Evolutionary conservation across 2,113 vertebrate species (phyloP).

Genomic region (Passer montanus): DNA sequence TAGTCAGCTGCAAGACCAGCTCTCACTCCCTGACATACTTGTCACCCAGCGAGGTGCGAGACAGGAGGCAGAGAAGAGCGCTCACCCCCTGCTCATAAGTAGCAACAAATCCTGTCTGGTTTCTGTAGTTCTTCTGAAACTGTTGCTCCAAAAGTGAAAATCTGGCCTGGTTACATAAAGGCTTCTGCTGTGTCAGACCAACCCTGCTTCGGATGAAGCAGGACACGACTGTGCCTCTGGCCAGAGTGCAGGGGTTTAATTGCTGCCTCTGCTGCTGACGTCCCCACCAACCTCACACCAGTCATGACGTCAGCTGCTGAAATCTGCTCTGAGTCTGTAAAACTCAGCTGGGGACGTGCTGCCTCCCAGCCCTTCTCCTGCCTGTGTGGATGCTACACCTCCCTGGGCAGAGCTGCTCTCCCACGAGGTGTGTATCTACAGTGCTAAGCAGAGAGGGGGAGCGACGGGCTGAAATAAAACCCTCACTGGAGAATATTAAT

Average conservation of each 20-base stretch:
- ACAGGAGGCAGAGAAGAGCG: accelerated
- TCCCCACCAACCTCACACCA: background rate
- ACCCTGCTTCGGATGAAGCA: background rate
- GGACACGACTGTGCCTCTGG: background rate
- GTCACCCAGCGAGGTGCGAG: background rate
- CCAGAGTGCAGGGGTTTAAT: slow-evolving; percentile 12
- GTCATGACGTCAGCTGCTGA: background rate
- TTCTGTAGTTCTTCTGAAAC: background rate
- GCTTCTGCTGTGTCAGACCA: background rate
- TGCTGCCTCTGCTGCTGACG: accelerated
- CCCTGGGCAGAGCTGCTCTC: background rate
- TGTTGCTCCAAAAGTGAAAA: background rate
- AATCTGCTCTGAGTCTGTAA: background rate
- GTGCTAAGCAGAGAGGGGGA: background rate
- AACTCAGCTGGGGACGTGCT: background rate
- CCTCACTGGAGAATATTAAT: background rate
- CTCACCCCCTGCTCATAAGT: background rate
- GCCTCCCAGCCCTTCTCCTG: background rate
- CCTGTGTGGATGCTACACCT: background rate
- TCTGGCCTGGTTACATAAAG: background rate
- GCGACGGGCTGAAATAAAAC: background rate
- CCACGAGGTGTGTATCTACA: accelerated
- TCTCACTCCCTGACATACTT: background rate
- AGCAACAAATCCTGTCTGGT: background rate
- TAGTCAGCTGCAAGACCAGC: background rate